These are phyloP conservation scores for Piprites chloris DNA, from an alignment of 2,113 vertebrate species.

Conservation along the genomic window DNA sequence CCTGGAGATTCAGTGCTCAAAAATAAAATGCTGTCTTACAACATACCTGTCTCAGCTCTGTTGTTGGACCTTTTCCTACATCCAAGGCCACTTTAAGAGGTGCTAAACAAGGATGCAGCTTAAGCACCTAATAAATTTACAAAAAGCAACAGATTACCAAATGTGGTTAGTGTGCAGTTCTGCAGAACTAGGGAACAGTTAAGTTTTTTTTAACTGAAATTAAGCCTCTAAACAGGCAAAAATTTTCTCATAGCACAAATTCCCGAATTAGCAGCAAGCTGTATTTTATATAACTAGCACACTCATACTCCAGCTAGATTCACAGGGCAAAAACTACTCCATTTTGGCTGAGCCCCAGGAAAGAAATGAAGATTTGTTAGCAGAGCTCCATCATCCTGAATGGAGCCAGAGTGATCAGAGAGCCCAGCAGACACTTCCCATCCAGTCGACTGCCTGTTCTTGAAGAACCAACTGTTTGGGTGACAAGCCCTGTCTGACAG, in stretches of 20 bases:
- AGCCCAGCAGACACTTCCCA: not conserved
- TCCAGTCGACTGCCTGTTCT: not conserved
- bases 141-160: not conserved
- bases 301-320: not conserved
- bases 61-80: slow-evolving; percentile 81
- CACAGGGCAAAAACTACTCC: not conserved
- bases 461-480: not conserved
- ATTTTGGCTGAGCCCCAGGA: not conserved
- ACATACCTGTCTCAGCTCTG: slow-evolving; percentile 87
- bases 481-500: not conserved
- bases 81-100: slow-evolving; percentile 92
- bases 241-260: not conserved
- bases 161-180: not conserved
- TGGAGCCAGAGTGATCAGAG: not conserved
- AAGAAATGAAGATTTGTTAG: not conserved
- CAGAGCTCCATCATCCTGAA: not conserved
- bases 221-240: not conserved
- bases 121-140: slow-evolving; percentile 82
- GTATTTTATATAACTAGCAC: not conserved
- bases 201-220: not conserved
- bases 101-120: slow-evolving; percentile 88
- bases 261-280: not conserved
- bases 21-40: not conserved
- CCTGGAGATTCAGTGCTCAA: not conserved
- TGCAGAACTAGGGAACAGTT: not conserved